Evolutionary conservation across 2,113 vertebrate genomes (phyloP).

Genomic region (Oryctolagus cuniculus): DNA sequence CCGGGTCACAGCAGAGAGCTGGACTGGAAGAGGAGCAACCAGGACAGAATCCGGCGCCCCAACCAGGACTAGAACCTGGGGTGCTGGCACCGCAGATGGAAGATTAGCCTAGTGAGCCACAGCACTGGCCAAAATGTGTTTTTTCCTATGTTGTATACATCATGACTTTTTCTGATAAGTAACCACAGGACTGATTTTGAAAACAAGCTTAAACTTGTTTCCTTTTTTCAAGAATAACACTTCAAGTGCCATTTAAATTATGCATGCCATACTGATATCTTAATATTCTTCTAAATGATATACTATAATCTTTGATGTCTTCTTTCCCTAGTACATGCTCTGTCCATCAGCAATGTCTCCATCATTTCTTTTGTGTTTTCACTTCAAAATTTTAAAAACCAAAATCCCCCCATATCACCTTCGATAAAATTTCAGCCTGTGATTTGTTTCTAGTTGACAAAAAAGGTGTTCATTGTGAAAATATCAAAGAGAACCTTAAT

Average conservation of each 20-base stretch:
- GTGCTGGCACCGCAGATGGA: too few relatives aligned
- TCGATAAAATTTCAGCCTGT: neutral
- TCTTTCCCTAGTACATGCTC: neutral
- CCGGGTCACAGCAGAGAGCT: too few relatives aligned
- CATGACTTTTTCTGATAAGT: slow-evolving; percentile 37
- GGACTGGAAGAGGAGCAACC: too few relatives aligned
- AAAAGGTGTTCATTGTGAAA: neutral
- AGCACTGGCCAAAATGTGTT: neutral
- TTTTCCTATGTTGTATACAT: neutral
- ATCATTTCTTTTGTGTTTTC: neutral
- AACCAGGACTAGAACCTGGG: too few relatives aligned
- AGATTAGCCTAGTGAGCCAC: too few relatives aligned
- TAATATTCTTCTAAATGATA: neutral
- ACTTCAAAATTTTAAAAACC: neutral
- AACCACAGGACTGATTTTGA: neutral
- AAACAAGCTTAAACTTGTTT: neutral
- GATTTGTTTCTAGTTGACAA: neutral
- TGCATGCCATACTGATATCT: neutral
- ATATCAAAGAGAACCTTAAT: neutral
- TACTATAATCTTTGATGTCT: neutral
- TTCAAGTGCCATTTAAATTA: slow-evolving; percentile 20
- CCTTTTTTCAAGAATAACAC: neutral
- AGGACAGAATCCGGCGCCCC: too few relatives aligned
- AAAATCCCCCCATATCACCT: neutral
- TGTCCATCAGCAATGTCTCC: neutral